These are phyloP conservation scores for Monomorium pharaonis DNA, from an alignment of 1,140 invertebrate genomes.

Conservation along the genomic window DNA sequence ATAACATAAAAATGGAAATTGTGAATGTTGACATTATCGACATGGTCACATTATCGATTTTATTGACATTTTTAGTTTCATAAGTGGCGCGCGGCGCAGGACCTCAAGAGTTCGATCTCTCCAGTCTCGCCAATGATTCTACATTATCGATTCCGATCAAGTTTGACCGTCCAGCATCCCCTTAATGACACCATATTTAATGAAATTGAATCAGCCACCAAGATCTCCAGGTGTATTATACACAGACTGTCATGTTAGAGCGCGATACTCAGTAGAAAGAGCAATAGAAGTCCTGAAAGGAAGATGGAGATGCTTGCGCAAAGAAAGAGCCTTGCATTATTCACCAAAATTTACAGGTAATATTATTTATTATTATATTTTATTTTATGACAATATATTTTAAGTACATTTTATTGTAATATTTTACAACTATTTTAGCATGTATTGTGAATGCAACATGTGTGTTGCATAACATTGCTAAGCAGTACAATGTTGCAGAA, in stretches of 20 bases:
- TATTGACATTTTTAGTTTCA: too few species aligned
- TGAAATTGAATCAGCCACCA: too few species aligned
- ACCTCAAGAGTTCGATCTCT: too few species aligned
- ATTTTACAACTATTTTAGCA: neutral
- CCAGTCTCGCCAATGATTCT: too few species aligned
- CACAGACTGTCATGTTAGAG: neutral
- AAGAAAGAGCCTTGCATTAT: slow-evolving; percentile 18
- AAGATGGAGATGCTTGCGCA: neutral
- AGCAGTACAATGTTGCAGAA: neutral
- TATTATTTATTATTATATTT: neutral
- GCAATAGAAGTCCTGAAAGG: neutral
- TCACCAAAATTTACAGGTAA: neutral
- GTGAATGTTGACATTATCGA: too few species aligned
- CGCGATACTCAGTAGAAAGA: neutral
- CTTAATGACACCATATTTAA: too few species aligned
- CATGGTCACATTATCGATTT: too few species aligned
- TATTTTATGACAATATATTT: neutral
- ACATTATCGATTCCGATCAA: too few species aligned
- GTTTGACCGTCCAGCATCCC: too few species aligned
- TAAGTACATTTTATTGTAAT: neutral
- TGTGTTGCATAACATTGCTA: slow-evolving; percentile 1
- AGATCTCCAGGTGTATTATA: neutral
- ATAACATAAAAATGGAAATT: too few species aligned
- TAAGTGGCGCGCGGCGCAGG: too few species aligned
- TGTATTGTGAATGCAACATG: neutral